Base-by-base conservation (phyloP, 2,888 invertebrate genomes). In the Neoitamus cyanurus region DNA sequence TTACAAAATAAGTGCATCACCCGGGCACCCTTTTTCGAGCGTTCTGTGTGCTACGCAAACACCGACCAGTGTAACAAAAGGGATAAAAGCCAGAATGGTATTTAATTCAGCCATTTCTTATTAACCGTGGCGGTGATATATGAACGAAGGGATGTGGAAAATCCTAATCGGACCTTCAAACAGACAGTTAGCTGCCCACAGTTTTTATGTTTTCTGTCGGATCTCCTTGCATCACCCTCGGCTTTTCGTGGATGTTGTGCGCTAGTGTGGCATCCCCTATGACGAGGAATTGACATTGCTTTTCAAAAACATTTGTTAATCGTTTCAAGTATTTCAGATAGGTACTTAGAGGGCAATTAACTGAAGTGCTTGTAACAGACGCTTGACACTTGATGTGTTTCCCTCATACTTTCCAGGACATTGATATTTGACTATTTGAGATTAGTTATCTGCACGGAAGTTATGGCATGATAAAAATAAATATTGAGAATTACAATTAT, bases 71-170 rank as follows among this genome's bases (percentile, higher is more conserved):
- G 69, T n/a, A 37, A 82, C 69, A 82, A 69, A 68, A 82, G 68
- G 69, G 68, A 82, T 82, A 37, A 82, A 82, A 82, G 69, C 82
- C 69, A 82, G 82, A 82, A 82, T 82, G 82, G 82, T 82, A 82
- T 82, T 82, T 82, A 82, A 82, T 36, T 82, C 82, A 69, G 58
- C 78, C 78, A 58, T 78, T 78, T 78, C 58, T 31, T 58, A 78
- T 78, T 78, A 58, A 78, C 46, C 58, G 25, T 34, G 31, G 15
- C 15, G 15, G 34, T 28, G 15, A 11, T 25, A 58, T 31, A 3
- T 11, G 15, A 25, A 1, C 42, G 20, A 28, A 82, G 82, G 37
- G 82, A 69, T 69, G 15, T 37, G 25, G 58, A n/a, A 82, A 82
- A 82, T 69, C 69, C 82, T 82, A 82, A 82, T 82, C 82, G 68